Evolutionary conservation across 2,113 vertebrate species (phyloP), one percentile per base, ranked within the genome.

Genomic region (Laticauda colubrina): DNA sequence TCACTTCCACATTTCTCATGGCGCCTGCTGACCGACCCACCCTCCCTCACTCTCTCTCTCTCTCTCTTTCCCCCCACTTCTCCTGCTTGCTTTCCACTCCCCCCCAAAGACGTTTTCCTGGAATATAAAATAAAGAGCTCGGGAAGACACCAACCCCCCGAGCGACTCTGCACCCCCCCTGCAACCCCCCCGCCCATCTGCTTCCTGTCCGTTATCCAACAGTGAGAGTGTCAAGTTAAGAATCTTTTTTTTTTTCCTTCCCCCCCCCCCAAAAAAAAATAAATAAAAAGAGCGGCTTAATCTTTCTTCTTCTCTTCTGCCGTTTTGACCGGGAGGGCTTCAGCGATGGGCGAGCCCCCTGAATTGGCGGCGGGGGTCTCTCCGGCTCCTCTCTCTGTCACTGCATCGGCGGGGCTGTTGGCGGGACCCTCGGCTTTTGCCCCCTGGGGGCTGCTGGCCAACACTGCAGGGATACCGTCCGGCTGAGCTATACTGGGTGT

Each of bases 221-320:
- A 45, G 85, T 64, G 88, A 57, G 57, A 93, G 87, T 69, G 88
- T 91, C 85, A 81, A 88, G 88, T 92, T 90, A 57, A 57, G 93
- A 88, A 51, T 90, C 39, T 57, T 51, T 64, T 57, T 23, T 57
- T 21, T 54, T 54, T 54, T 53, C 5, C 10, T 54, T 54, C 14
- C 2, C 2, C 48, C 14, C 14, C 2, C 2, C 48, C 48, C 8
- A 8, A 48, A 48, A 53, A 53, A 53, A 53, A 9, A 29, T 90
- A 92, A 92, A 90, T 51, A 2, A 90, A 91, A 92, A 91, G 94
- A 93, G 92, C 81, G 14, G 88, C 91, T 98, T 98, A 99, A 98
- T 99, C 98, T 61, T 98, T 98, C 95, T 99, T 99, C 97, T 99
- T 99, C 97, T 99, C 98, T 95, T 96, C 98, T 91, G 98, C 97